A percentile compares a stretch with the other conserved stretches of the same genome.
phyloP scores from a whole-genome alignment of 2,888 invertebrate species.

The Cheilosia pagana region DNA sequence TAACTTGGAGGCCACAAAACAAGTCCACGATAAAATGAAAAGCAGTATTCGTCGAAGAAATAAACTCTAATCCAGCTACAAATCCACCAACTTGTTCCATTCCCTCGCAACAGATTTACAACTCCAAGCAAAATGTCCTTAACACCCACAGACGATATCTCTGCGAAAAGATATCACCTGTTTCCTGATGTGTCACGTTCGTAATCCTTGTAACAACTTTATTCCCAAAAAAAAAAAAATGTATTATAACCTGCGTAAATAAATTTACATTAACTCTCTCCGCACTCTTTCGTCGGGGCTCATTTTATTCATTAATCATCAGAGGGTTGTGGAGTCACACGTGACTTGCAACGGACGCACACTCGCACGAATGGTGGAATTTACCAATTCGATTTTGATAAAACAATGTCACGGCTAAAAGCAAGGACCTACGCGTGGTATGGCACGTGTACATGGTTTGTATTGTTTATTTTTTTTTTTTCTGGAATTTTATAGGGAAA shows the following conservation, averaged over 20 bases:
- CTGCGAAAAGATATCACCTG: constrained; percentile 56
- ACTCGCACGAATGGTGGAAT: constrained; percentile 47
- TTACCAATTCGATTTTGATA: constrained; percentile 59
- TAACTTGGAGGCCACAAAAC: constrained; percentile 26
- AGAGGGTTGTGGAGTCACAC: constrained; percentile 27
- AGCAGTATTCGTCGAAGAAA: constrained; percentile 19
- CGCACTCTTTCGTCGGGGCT: constrained; percentile 61
- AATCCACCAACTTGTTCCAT: constrained; percentile 38
- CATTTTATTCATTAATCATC: constrained; percentile 64
- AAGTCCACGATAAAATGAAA: not conserved
- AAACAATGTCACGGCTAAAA: constrained; percentile 46
- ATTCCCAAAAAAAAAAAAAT: constrained; percentile 3
- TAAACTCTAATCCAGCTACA: constrained; percentile 50
- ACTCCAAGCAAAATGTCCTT: constrained; percentile 37
- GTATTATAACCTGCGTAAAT: not conserved
- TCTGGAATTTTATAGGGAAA: constrained; percentile 22
- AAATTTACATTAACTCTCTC: constrained; percentile 20
- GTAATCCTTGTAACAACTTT: constrained; percentile 37
- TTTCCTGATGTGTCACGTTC: constrained; percentile 59
- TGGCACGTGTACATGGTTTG: constrained; percentile 31
- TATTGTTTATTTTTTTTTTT: not conserved
- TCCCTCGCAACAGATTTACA: not conserved
- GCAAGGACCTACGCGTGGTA: not conserved
- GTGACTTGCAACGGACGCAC: constrained; percentile 18
- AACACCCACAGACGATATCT: not conserved